Conservation (phyloP, 2,888 invertebrate genomes). For the Drosophila lacicola region DNA sequence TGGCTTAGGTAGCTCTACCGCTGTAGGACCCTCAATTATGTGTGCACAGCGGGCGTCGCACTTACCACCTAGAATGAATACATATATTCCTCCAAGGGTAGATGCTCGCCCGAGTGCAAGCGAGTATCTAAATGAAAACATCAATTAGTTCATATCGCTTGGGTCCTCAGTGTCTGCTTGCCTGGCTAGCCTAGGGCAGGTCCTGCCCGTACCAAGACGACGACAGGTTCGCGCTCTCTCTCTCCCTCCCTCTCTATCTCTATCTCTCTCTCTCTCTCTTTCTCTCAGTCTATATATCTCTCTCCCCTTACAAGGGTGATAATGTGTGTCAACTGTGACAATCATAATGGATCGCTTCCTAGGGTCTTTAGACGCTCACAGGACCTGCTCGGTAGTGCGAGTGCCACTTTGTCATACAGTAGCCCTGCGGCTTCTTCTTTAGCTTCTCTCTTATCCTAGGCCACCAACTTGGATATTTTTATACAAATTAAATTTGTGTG, state of each 20-base stretch:
- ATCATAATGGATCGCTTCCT: conserved; percentile 76
- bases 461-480: conserved; percentile 81
- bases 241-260: background rate
- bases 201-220: conserved; percentile 31
- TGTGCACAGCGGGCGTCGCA: conserved; percentile 83
- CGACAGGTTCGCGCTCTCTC: conserved; percentile 65
- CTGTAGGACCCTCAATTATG: conserved; percentile 73
- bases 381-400: conserved; percentile 33
- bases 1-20: conserved; percentile 43
- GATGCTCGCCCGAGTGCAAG: conserved; percentile 29
- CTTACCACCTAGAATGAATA: conserved; percentile 83
- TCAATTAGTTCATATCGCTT: conserved; percentile 75
- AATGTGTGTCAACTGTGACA: conserved; percentile 81
- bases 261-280: conserved; percentile 18
- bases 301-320: conserved; percentile 63
- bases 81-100: conserved; percentile 46
- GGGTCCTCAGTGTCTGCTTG: conserved; percentile 24
- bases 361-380: conserved; percentile 27
- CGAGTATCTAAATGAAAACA: conserved; percentile 73
- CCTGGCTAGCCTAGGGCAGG: conserved; percentile 9
- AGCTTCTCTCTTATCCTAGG: conserved; percentile 39
- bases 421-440: conserved; percentile 70
- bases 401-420: conserved; percentile 70
- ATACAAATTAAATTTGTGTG: conserved; percentile 79
- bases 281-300: background rate